Evolutionary conservation across 2,888 invertebrate species (phyloP).

Genomic region (Phasia obesa): DNA sequence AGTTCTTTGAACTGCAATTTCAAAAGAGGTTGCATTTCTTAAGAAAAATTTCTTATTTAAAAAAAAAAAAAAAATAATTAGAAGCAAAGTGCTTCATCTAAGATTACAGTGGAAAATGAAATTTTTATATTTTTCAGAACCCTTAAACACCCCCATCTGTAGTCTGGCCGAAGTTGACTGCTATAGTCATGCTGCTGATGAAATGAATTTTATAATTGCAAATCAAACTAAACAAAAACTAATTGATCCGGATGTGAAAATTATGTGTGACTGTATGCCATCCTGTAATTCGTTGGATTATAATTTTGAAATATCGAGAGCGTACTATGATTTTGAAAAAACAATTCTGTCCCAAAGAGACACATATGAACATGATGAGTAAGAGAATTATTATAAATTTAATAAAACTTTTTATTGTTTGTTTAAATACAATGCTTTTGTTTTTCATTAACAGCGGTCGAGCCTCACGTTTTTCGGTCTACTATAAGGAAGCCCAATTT

Average conservation of each 20-base stretch:
- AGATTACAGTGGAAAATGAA: too few species aligned
- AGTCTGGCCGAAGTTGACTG: constrained; percentile 79
- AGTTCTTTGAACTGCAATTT: too few species aligned
- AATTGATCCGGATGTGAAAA: constrained; percentile 72
- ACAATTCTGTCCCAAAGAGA: constrained; percentile 77
- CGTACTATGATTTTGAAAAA: constrained; percentile 75
- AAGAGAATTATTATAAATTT: constrained; percentile 78
- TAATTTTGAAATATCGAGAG: constrained; percentile 80
- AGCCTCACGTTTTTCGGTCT: constrained; percentile 85
- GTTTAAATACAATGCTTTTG: background rate
- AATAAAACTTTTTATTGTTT: background rate
- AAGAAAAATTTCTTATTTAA: too few species aligned
- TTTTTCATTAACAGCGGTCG: constrained; percentile 78
- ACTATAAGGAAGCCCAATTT: constrained; percentile 89
- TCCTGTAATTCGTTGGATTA: constrained; percentile 80
- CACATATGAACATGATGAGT: constrained; percentile 78
- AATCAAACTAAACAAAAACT: constrained; percentile 77
- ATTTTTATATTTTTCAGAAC: constrained; percentile 73
- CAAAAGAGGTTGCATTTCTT: too few species aligned
- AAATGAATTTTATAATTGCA: constrained; percentile 75
- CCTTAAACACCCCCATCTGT: constrained; percentile 80
- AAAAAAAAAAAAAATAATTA: too few species aligned
- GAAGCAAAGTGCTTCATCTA: too few species aligned
- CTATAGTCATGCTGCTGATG: constrained; percentile 78
- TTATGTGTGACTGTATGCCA: constrained; percentile 80